Base-by-base conservation (phyloP, 1,140 invertebrate genomes). In the Himalopsyche phryganea region DNA sequence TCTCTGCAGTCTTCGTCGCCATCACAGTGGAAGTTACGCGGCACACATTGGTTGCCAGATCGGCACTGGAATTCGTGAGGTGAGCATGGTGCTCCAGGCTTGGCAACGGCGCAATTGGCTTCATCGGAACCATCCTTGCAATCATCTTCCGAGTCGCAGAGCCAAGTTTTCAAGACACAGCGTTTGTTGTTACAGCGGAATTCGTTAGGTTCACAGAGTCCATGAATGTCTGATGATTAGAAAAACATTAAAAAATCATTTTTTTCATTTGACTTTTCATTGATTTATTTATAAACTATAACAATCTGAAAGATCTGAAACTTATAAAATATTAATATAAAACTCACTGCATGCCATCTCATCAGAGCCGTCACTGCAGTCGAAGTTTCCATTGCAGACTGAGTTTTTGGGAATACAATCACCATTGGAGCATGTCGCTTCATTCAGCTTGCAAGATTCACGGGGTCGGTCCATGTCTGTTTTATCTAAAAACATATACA, bases 1-100 rank as follows among this genome's bases (percentile, higher is more conserved):
- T 98, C 95, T 1, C 76, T 69, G 68, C 95, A 98, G 71, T 98
- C 97, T 49, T 81, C 81, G 65, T 92, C 83, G 33, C 82, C 80
- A 71, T 99, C 97, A 74, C 96, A 98, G 65, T 98, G 93, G 78
- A 92, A 98, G 60, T 85, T 88, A 69, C 88, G 90, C 0, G 94
- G 95, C 60, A 98, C 89, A 67, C 96, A 98, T 71, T 98, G 94
- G 57, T 85, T 76, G 5, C 82, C 80, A 46, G 82, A 83, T 7
- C 67, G 61, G 71, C 96, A 98, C 55, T 87, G 79, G 72, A 88
- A 98, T 71, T 98, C 94, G 59, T 87, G 83, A 41, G 85, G 80
- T 13, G 79, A 76, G 68, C 96, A 98, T 0, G 80, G 75, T 1
- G 87, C 84, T 6, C 85, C 88, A 20, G 81, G 81, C 4, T 74